These are phyloP conservation scores for Upupa epops DNA, from an alignment of 2,113 vertebrate species.

Conservation along the genomic window DNA sequence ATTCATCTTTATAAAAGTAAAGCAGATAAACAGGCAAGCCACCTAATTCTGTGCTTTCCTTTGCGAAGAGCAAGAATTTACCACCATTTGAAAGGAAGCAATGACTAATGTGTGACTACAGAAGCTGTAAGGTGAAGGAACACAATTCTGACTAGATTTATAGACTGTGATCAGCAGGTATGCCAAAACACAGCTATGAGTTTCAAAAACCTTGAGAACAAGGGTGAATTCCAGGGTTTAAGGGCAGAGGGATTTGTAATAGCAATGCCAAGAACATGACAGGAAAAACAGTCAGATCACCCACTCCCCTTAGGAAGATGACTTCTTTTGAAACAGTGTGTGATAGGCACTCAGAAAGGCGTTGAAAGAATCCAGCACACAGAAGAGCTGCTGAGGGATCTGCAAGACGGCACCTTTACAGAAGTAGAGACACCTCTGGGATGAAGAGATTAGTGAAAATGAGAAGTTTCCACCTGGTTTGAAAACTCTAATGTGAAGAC, in stretches of 20 bases:
- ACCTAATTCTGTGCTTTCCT: not conserved
- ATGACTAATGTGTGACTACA: not conserved
- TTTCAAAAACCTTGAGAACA: not conserved
- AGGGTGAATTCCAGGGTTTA: not conserved
- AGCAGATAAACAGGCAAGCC: not conserved
- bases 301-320: not conserved
- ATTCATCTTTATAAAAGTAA: not conserved
- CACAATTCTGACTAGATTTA: not conserved
- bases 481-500: not conserved
- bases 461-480: not conserved
- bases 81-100: not conserved
- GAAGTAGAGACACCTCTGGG: not conserved
- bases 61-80: not conserved
- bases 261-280: not conserved
- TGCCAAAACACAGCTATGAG: not conserved
- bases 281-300: not conserved
- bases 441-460: not conserved
- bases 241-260: not conserved
- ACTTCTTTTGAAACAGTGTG: not conserved
- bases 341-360: not conserved
- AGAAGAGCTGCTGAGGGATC: not conserved
- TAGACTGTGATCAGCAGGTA: not conserved
- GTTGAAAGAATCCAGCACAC: not conserved
- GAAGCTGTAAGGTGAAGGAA: not conserved
- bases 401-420: not conserved